Percentiles rank a stretch among this genome's conserved stretches.
phyloP scores from a whole-genome alignment of 64 coral and sea anemone species.

The Anthopleura sola region DNA sequence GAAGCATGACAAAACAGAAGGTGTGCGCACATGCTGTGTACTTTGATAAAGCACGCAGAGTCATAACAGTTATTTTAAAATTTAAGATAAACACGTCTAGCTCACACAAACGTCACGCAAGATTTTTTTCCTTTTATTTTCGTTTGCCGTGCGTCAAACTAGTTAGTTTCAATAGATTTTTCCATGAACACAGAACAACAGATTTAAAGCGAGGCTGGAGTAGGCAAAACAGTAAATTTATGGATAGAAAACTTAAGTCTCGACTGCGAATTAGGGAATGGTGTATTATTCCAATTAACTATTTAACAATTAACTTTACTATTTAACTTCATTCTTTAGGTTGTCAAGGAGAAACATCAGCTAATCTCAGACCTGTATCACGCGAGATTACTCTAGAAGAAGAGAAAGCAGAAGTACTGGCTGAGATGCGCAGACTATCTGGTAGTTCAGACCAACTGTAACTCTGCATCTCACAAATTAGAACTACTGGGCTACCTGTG shows the following conservation, averaged over 20 bases:
- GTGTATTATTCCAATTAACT: too few relatives aligned
- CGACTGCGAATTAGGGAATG: too few relatives aligned
- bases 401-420: conserved; percentile 81
- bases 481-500: background rate
- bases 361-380: conserved; percentile 74
- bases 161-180: background rate
- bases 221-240: too few relatives aligned
- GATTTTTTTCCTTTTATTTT: background rate
- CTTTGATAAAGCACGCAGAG: too few relatives aligned
- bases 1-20: too few relatives aligned
- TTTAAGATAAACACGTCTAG: too few relatives aligned
- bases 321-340: background rate
- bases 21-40: too few relatives aligned
- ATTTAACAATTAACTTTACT: background rate
- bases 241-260: too few relatives aligned
- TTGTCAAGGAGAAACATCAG: conserved; percentile 17
- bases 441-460: background rate
- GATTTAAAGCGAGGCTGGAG: too few relatives aligned
- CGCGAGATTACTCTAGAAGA: conserved; percentile 80
- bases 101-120: too few relatives aligned
- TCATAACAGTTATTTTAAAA: too few relatives aligned
- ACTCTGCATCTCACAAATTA: background rate
- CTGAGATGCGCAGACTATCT: conserved; percentile 55
- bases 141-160: background rate
- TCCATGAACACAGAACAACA: too few relatives aligned